Conservation (phyloP, 1,140 invertebrate genomes). For the Heliconius himera region DNA sequence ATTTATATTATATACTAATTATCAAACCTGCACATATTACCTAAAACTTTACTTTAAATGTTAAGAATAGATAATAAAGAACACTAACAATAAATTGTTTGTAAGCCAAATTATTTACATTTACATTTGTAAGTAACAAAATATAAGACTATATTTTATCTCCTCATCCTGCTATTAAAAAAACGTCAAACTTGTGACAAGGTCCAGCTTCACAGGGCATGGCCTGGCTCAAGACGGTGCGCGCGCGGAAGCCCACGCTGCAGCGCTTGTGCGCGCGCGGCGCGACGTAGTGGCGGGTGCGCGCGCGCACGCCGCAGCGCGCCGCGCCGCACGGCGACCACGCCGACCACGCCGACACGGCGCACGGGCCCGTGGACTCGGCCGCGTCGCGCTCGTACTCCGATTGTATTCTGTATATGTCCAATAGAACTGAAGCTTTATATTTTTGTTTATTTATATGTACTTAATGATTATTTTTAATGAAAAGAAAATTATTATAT, state of each 20-base stretch:
- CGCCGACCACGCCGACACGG: constrained; percentile 67
- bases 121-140: too few relatives aligned
- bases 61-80: neutral
- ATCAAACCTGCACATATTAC: too few relatives aligned
- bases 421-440: too few relatives aligned
- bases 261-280: constrained; percentile 75
- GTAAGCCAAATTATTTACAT: neutral
- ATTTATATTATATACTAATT: too few relatives aligned
- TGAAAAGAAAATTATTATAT: too few relatives aligned
- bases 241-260: constrained; percentile 63
- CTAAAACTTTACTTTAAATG: too few relatives aligned
- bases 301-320: constrained; percentile 68
- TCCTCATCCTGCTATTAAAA: neutral
- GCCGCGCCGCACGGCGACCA: constrained; percentile 71
- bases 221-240: constrained; percentile 71
- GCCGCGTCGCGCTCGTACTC: constrained; percentile 74
- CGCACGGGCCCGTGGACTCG: constrained; percentile 66
- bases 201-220: constrained; percentile 71
- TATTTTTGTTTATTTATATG: too few relatives aligned
- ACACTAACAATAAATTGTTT: neutral
- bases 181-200: constrained; percentile 54
- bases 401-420: constrained; percentile 51
- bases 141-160: too few relatives aligned
- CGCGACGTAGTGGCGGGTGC: constrained; percentile 70
- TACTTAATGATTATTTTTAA: too few relatives aligned